A percentile compares a stretch with the other conserved stretches of the same genome.
phyloP scores from a whole-genome alignment of 2,888 invertebrate genomes.

The Leptinotarsa rubiginosa region DNA sequence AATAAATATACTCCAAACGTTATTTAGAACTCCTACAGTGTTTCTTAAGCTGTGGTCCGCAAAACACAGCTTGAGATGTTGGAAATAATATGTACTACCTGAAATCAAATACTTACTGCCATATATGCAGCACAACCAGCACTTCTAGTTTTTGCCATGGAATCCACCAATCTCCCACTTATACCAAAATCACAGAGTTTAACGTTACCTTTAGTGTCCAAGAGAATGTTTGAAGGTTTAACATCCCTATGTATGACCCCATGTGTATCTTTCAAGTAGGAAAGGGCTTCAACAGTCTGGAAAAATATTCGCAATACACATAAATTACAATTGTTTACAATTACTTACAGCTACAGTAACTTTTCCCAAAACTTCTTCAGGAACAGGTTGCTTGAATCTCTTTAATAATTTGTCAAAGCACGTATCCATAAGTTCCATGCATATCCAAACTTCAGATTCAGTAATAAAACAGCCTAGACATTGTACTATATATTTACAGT shows the following conservation, averaged over 20 bases:
- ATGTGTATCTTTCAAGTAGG: slow-evolving; percentile 97
- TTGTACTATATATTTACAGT: slow-evolving; percentile 96
- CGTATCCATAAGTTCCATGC: slow-evolving; percentile 99
- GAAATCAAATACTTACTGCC: slow-evolving; percentile 79
- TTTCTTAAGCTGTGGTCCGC: no score
- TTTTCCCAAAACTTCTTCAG: slow-evolving; percentile 96
- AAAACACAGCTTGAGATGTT: no score
- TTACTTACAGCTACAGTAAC: slow-evolving; percentile 90
- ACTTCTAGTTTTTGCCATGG: slow-evolving; percentile 96
- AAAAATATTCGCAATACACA: slow-evolving; percentile 46
- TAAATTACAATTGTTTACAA: slow-evolving; percentile 2
- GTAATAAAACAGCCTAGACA: slow-evolving; percentile 98
- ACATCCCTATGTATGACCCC: slow-evolving; percentile 98
- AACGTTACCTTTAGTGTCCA: slow-evolving; percentile 94
- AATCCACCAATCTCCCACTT: slow-evolving; percentile 96
- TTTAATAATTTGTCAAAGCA: slow-evolving; percentile 98
- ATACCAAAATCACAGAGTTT: slow-evolving; percentile 99
- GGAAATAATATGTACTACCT: no score
- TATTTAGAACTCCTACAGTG: no score
- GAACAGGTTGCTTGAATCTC: slow-evolving; percentile 87
- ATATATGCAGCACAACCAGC: slow-evolving; percentile 99
- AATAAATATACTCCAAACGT: no score
- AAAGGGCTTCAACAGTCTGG: slow-evolving; percentile 93
- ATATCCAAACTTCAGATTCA: slow-evolving; percentile 98
- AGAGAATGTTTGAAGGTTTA: slow-evolving; percentile 97